Evolutionary conservation across 2,797 vertebrate genomes (phyloP), one percentile per base, ranked within the genome.

Genomic region (Myotis pilosus): DNA sequence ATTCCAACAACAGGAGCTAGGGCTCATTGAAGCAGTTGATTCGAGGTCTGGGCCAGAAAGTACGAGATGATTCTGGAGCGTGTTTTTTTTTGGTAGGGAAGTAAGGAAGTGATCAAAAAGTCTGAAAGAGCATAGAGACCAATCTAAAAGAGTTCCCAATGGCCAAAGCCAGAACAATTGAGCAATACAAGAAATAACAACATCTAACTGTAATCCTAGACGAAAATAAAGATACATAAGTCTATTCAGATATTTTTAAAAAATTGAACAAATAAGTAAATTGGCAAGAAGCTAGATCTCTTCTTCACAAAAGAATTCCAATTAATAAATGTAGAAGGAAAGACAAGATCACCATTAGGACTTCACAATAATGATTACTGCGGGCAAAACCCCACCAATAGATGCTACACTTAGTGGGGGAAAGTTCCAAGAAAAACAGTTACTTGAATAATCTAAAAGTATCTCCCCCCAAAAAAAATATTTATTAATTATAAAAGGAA

Each of bases 211-310:
- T 44, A 47, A 75, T 49, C 28, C 44, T 9, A 80, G 38, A 84
- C 41, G 36, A 30, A 47, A 85, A 44, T 69, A 33, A 86, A 79
- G 17, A 57, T 23, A 13, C 17, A 44, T 19, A 8, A 80, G 20
- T 81, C 11, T 75, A 51, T 76, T 47, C 38, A 68, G n/a, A 92
- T 28, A 72, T 60, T 72, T 41, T 41, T 51, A 93, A 88, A 76
- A 90, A 81, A 72, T 49, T 90, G 92, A 79, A 85, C 30, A 74
- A 64, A 60, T 55, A 84, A 62, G 30, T 83, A 83, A 69, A 80
- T 47, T 94, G 38, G 4, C 86, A 83, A 38, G n/a, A 87, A 87
- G n/a, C 23, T 33, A 60, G 41, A 41, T 20, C 17, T 62, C 28
- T 30, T 92, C 11, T 28, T 87, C 62, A 60, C 44, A 64, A 91